Evolutionary conservation across 1,140 invertebrate genomes (phyloP).

Genomic region (Tyrophagus putrescentiae): DNA sequence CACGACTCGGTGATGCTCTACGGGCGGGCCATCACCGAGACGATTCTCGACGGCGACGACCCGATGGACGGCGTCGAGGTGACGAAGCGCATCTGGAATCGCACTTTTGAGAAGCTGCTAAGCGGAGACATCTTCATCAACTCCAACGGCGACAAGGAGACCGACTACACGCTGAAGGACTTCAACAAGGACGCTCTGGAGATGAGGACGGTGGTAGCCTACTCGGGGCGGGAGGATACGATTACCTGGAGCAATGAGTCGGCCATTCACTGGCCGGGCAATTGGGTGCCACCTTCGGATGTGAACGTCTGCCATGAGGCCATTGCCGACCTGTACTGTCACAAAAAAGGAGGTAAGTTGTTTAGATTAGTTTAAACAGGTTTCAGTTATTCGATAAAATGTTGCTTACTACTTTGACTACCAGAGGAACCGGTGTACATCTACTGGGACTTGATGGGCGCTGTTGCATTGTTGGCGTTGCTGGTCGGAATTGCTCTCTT

Average conservation of each 20-base stretch:
- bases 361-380: too few relatives aligned
- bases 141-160: slow-evolving; percentile 65
- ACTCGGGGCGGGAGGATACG: slow-evolving; percentile 1
- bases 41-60: neutral
- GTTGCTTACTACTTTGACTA: too few relatives aligned
- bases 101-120: slow-evolving; percentile 5
- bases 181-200: slow-evolving; percentile 62
- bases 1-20: slow-evolving; percentile 86
- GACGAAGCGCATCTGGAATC: slow-evolving; percentile 14
- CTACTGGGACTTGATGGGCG: neutral
- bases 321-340: slow-evolving; percentile 24
- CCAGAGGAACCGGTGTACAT: too few relatives aligned
- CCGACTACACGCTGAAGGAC: slow-evolving; percentile 60
- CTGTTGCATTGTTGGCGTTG: neutral
- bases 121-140: slow-evolving; percentile 36
- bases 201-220: slow-evolving; percentile 32
- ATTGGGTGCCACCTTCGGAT: slow-evolving; percentile 46
- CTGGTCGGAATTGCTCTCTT: neutral
- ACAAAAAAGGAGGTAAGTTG: too few relatives aligned
- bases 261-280: slow-evolving; percentile 33
- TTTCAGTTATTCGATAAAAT: too few relatives aligned
- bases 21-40: slow-evolving; percentile 62
- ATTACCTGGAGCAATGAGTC: neutral
- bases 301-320: slow-evolving; percentile 54
- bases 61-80: neutral